phyloP scores from a whole-genome alignment of 1,140 invertebrate genomes.

The Tetramorium simillimum region DNA sequence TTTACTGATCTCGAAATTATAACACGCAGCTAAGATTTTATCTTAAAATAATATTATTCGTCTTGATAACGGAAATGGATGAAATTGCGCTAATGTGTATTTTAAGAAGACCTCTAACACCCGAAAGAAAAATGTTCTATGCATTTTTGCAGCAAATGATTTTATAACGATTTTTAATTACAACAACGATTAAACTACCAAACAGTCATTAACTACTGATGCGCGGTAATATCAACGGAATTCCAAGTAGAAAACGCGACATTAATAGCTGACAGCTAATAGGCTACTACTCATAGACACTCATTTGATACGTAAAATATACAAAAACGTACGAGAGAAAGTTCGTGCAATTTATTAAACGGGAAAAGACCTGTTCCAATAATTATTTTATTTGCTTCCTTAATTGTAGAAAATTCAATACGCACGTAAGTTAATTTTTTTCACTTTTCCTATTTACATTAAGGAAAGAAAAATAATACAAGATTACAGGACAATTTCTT shows the following conservation, averaged over 20 bases:
- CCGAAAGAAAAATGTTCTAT: neutral
- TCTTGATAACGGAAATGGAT: neutral
- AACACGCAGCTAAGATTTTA: conserved; percentile 60
- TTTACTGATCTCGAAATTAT: conserved; percentile 41
- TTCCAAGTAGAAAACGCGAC: neutral
- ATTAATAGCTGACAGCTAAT: conserved; percentile 12
- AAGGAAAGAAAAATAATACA: neutral
- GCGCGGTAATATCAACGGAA: neutral
- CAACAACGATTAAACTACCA: neutral
- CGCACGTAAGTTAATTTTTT: neutral
- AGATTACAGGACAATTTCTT: neutral
- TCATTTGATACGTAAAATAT: neutral
- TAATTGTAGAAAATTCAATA: conserved; percentile 3
- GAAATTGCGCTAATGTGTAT: neutral
- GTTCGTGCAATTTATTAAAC: neutral
- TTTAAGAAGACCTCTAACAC: neutral
- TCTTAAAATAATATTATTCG: conserved; percentile 64
- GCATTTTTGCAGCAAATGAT: neutral
- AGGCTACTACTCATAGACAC: neutral
- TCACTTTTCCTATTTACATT: neutral
- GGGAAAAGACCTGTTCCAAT: neutral
- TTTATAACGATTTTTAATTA: conserved; percentile 14
- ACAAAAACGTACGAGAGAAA: neutral
- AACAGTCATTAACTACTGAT: neutral
- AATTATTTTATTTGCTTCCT: neutral